Percentiles rank a stretch among this genome's conserved stretches.
phyloP scores from a whole-genome alignment of 2,113 vertebrate genomes.

The rat (Rattus norvegicus) region GRCr8 NC_086020.1:212055501-212056000 shows the following conservation, averaged over 20 bases:
- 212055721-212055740: too few relatives aligned
- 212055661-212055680: background rate
- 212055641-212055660: background rate
- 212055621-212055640: background rate
- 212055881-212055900: background rate
- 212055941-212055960: conserved; percentile 23
- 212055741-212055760: too few relatives aligned
- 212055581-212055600: background rate
- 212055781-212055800: too few relatives aligned
- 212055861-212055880: too few relatives aligned
- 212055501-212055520: background rate
- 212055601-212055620: background rate
- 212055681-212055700: background rate
- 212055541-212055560: background rate
- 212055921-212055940: background rate
- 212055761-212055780: too few relatives aligned
- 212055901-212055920: background rate
- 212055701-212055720: background rate
- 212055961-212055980: background rate
- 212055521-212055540: background rate
- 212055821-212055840: too few relatives aligned
- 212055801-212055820: too few relatives aligned
- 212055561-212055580: background rate
- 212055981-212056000: background rate
- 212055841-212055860: too few relatives aligned